Conservation (phyloP, 2,113 vertebrate genomes). For the Mustela lutreola region DNA sequence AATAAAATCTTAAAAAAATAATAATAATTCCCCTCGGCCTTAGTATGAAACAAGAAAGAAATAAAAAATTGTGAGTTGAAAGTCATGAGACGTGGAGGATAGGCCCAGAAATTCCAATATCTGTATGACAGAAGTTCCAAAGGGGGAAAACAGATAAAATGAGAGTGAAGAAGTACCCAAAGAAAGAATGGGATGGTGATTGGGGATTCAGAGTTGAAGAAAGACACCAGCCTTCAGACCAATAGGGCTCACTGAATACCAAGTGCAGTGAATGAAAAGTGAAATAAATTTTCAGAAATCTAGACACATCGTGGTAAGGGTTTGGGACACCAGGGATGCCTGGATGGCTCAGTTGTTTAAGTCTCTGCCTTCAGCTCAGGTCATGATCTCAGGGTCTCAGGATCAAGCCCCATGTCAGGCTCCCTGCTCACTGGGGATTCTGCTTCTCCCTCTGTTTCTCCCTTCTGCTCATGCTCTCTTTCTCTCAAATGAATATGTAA, state of each 20-base stretch:
- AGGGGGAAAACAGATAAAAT: not conserved
- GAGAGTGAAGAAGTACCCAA: not conserved
- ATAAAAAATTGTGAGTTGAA: not conserved
- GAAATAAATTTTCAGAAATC: conserved; percentile 11
- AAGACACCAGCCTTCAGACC: not conserved
- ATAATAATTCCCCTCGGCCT: not conserved
- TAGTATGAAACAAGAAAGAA: not conserved
- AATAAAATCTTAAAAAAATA: no score
- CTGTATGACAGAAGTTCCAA: not conserved
- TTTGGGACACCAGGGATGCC: not conserved
- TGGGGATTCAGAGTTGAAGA: not conserved
- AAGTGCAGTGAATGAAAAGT: not conserved
- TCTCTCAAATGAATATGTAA: not conserved
- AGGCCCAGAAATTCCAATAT: not conserved
- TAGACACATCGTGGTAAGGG: not conserved
- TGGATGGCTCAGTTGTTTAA: not conserved
- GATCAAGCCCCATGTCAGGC: not conserved
- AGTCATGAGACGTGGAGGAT: not conserved
- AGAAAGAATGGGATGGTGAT: not conserved
- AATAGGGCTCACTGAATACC: not conserved
- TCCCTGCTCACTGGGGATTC: not conserved
- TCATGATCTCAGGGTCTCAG: not conserved
- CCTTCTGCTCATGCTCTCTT: not conserved
- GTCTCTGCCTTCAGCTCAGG: not conserved
- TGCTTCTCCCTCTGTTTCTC: not conserved